Evolutionary conservation across 1,140 invertebrate genomes (phyloP), one percentile per base, ranked within the genome.

Genomic region (Propsilocerus akamusi): DNA sequence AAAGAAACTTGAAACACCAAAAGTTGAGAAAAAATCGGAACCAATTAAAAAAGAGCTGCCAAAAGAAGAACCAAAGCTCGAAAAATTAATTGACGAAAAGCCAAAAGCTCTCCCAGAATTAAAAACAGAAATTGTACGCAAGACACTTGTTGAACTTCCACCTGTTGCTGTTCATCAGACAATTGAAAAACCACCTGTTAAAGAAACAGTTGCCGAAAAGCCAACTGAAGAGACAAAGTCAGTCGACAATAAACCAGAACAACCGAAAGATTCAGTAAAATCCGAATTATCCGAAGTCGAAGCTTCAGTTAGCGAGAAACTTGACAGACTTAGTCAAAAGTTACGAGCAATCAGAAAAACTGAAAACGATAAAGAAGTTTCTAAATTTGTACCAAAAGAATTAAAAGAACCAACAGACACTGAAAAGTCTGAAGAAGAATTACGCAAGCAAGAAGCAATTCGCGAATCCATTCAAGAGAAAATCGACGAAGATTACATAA

Each of bases 1-100:
- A 12, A 37, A 37, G 41, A 24, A 41, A 24, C 5, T 41, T 25
- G 49, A 37, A 26, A 10, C 24, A 51, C 34, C 26, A 11, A 55
- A 53, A 47, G 49, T 52, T 49, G 50, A 55, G 34, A 32, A 52
- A 28, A 48, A 50, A 53, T 12, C 12, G 22, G 41, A 51, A 47
- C 14, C 32, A 26, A 50, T 49, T 41, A 28, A 22, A 24, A 47
- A 46, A 50, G 12, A 32, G 25, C 30, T 46, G 17, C 14, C 41
- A n/a, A 46, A 48, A 20, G 26, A 49, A 48, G 30, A 30, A 32
- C n/a, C 22, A 25, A 51, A 46, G 17, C 25, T 53, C 8, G 52
- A 47, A 20, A 26, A 46, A 23, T 22, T 22, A 12, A 46, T 25
- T 24, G 23, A 41, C 34, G 52, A 48, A 26, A 50, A 34, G 11